These are phyloP conservation scores for Megamerina dolium DNA, from an alignment of 2,888 invertebrate genomes.

Conservation along the genomic window DNA sequence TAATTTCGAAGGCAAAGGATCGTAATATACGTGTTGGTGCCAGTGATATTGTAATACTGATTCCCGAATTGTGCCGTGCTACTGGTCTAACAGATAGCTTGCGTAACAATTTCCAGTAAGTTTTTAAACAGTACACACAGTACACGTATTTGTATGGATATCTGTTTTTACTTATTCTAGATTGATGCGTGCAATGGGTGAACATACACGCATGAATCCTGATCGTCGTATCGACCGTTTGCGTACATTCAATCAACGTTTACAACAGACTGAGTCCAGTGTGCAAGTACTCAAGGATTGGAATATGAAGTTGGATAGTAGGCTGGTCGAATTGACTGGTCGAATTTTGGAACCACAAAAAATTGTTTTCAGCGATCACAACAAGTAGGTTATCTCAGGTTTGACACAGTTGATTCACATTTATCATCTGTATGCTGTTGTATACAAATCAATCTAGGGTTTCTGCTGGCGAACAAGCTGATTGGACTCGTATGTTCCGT, in stretches of 20 bases:
- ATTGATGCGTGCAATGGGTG: slow-evolving; percentile 63
- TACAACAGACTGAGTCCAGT: slow-evolving; percentile 53
- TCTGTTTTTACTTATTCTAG: slow-evolving; percentile 21
- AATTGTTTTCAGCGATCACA: slow-evolving; percentile 54
- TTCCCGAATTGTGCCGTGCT: slow-evolving; percentile 80
- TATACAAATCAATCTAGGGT: slow-evolving; percentile 24
- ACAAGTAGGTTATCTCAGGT: slow-evolving; percentile 26
- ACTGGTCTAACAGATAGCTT: slow-evolving; percentile 74
- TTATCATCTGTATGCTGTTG: not conserved
- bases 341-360: slow-evolving; percentile 61
- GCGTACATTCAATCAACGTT: slow-evolving; percentile 59
- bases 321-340: slow-evolving; percentile 60
- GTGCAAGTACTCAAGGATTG: slow-evolving; percentile 62
- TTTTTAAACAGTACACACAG: slow-evolving; percentile 51
- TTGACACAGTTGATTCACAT: not conserved
- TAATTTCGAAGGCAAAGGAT: slow-evolving; percentile 65
- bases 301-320: slow-evolving; percentile 62
- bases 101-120: slow-evolving; percentile 59
- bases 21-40: slow-evolving; percentile 64
- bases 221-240: slow-evolving; percentile 62
- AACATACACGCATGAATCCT: slow-evolving; percentile 74
- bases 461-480: slow-evolving; percentile 57
- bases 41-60: slow-evolving; percentile 60
- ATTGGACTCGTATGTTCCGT: slow-evolving; percentile 71
- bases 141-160: no score